phyloP scores from a whole-genome alignment of 2,888 invertebrate genomes.

The Cyrtodaria siliqua region DNA sequence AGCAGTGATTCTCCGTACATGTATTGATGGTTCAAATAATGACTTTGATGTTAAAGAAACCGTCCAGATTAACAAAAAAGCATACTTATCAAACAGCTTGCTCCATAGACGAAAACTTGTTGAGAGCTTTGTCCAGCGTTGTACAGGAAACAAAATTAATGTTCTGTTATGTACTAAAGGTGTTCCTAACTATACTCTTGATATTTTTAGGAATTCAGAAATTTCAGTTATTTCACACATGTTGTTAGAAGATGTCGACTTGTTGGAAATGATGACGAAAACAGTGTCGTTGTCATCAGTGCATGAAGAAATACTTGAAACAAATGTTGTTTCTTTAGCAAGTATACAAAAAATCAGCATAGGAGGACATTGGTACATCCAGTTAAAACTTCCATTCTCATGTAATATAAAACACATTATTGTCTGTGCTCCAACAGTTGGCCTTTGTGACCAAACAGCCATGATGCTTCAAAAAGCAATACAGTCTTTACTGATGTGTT shows the following conservation, averaged over 20 bases:
- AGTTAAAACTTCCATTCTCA: constrained; percentile 15
- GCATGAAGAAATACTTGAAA: constrained; percentile 22
- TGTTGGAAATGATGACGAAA: constrained; percentile 47
- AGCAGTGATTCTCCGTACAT: constrained; percentile 25
- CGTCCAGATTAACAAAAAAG: constrained; percentile 16
- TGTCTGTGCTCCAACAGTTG: constrained; percentile 68
- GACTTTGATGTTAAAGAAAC: constrained; percentile 19
- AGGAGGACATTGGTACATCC: constrained; percentile 46
- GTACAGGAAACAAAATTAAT: constrained; percentile 27
- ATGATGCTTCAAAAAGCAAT: constrained; percentile 56
- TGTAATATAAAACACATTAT: constrained; percentile 41
- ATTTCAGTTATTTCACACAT: constrained; percentile 68
- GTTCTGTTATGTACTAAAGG: constrained; percentile 65
- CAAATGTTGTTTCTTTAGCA: constrained; percentile 22
- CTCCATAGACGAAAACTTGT: constrained; percentile 25
- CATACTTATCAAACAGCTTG: constrained; percentile 13
- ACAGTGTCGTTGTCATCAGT: constrained; percentile 29
- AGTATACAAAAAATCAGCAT: constrained; percentile 24
- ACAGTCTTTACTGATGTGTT: constrained; percentile 40
- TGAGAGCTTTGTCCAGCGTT: constrained; percentile 44
- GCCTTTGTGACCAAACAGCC: constrained; percentile 60
- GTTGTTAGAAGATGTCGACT: constrained; percentile 60
- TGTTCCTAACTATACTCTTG: constrained; percentile 65
- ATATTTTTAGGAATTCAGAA: constrained; percentile 51
- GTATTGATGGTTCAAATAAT: constrained; percentile 10